phyloP scores from a whole-genome alignment of 2,113 vertebrate species.

The Tychaedon coryphoeus region DNA sequence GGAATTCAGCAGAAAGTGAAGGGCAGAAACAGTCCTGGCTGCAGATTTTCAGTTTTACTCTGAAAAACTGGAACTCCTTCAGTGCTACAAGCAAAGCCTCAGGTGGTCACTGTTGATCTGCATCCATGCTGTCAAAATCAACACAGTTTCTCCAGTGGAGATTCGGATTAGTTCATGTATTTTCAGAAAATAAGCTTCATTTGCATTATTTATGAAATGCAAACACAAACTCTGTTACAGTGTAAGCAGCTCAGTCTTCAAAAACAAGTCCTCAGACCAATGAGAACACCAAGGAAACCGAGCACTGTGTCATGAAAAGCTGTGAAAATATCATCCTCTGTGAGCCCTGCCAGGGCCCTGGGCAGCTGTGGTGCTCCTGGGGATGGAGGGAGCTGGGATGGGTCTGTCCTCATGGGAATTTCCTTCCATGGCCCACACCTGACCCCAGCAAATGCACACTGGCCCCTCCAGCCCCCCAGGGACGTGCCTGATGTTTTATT shows the following conservation, averaged over 20 bases:
- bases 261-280: not conserved
- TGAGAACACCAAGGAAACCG: not conserved
- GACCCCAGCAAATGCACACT: not conserved
- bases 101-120: slow-evolving; percentile 12
- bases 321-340: not conserved
- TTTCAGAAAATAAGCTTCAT: not conserved
- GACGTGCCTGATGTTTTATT: fast-evolving
- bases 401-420: fast-evolving
- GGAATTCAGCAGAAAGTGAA: not conserved
- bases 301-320: not conserved
- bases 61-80: not conserved
- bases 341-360: fast-evolving
- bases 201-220: not conserved
- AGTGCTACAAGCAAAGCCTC: not conserved
- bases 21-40: not conserved
- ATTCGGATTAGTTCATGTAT: not conserved
- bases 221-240: not conserved
- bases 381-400: not conserved
- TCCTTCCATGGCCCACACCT: not conserved
- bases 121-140: slow-evolving; percentile 2
- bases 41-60: not conserved
- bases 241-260: not conserved
- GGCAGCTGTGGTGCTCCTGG: fast-evolving
- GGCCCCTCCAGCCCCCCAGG: not conserved
- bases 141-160: not conserved